A percentile compares a stretch with the other conserved stretches of the same genome.
These are phyloP conservation scores for Morus bassanus DNA, from an alignment of 2,797 vertebrate species.

Conservation along the genomic window DNA sequence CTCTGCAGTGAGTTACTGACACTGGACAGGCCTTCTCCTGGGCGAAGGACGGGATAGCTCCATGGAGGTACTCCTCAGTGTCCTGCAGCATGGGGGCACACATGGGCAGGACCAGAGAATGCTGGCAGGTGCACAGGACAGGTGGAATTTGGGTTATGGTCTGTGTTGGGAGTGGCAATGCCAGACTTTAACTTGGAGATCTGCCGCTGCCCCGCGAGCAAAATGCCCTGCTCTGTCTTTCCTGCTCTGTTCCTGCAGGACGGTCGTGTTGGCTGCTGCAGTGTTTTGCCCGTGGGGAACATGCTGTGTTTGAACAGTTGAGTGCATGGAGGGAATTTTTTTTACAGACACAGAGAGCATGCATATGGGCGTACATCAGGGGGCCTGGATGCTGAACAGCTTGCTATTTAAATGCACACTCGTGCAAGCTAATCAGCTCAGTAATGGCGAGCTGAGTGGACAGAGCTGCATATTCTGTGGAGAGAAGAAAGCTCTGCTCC, in stretches of 20 bases:
- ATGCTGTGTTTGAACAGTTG: not conserved
- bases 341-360: not conserved
- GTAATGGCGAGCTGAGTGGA: not conserved
- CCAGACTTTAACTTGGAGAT: not conserved
- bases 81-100: not conserved
- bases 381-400: slow-evolving; percentile 37
- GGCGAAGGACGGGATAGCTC: not conserved
- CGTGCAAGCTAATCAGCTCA: slow-evolving; percentile 34
- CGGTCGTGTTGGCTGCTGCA: not conserved
- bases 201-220: not conserved
- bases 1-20: not conserved
- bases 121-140: rapidly evolving
- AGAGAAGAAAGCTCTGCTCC: not conserved
- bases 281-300: slow-evolving; percentile 8
- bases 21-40: not conserved
- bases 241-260: not conserved
- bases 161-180: not conserved
- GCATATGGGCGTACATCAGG: not conserved
- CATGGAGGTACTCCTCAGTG: not conserved
- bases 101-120: not conserved
- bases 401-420: slow-evolving; percentile 47
- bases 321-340: not conserved
- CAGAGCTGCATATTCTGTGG: not conserved
- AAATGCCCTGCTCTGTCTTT: not conserved
- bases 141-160: not conserved